These are phyloP conservation scores for Arenaria interpres DNA, from an alignment of 2,113 vertebrate genomes.

Conservation along the genomic window DNA sequence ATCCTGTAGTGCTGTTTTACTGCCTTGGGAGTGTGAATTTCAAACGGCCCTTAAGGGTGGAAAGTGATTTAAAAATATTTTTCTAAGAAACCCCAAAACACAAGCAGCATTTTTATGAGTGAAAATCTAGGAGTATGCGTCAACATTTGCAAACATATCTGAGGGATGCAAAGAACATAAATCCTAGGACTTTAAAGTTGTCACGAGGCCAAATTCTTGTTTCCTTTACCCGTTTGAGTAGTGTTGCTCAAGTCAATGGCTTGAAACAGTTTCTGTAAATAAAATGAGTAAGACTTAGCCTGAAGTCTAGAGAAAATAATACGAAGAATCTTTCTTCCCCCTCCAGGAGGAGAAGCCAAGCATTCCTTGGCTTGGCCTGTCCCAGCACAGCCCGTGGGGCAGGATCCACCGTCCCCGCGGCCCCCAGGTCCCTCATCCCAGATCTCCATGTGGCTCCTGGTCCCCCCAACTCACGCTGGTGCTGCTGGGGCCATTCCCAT, in stretches of 20 bases:
- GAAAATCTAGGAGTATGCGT: conserved; percentile 34
- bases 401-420: fast-evolving
- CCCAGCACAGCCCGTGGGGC: neutral
- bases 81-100: conserved; percentile 56
- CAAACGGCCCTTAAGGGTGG: conserved; percentile 45
- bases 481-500: neutral
- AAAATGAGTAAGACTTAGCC: conserved; percentile 25
- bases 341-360: neutral
- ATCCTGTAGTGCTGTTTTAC: conserved; percentile 30
- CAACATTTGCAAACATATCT: conserved; percentile 58
- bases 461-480: fast-evolving
- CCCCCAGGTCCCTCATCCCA: neutral
- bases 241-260: neutral
- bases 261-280: conserved; percentile 36
- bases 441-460: neutral
- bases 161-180: conserved; percentile 49
- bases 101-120: conserved; percentile 60
- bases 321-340: neutral
- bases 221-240: conserved; percentile 20
- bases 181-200: conserved; percentile 37
- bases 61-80: conserved; percentile 64
- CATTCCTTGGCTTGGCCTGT: conserved; percentile 17
- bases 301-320: conserved; percentile 31
- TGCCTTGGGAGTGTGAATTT: conserved; percentile 44
- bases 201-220: conserved; percentile 46